Conservation (phyloP, 2,113 vertebrate genomes). For the Nesospiza acunhae region DNA sequence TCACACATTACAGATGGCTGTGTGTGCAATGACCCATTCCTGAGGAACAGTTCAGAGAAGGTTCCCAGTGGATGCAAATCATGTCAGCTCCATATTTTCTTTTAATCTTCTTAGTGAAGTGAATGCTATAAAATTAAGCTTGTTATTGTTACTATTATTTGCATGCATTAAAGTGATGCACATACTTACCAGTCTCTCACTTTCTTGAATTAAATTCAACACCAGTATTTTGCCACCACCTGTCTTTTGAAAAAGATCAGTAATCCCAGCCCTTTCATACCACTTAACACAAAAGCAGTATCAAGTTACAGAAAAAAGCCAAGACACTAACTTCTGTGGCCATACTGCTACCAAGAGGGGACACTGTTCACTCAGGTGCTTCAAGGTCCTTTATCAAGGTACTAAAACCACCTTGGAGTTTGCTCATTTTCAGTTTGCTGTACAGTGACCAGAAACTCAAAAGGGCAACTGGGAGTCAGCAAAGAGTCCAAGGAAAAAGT, state of each 20-base stretch:
- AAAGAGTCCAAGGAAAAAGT: neutral
- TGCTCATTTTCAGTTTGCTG: neutral
- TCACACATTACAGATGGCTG: neutral
- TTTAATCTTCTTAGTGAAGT: constrained; percentile 29
- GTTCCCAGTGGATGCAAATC: neutral
- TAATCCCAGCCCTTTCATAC: neutral
- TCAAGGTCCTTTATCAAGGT: neutral
- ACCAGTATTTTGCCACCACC: constrained; percentile 23
- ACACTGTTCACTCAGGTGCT: neutral
- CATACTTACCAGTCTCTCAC: constrained; percentile 56
- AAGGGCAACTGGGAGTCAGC: neutral
- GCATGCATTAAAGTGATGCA: constrained; percentile 55
- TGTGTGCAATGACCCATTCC: neutral
- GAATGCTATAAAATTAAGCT: constrained; percentile 49
- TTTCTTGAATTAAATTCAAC: constrained; percentile 11
- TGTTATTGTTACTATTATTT: constrained; percentile 7
- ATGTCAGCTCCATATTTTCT: neutral
- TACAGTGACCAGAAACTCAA: neutral
- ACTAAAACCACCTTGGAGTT: neutral
- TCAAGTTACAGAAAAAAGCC: neutral
- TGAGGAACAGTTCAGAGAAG: neutral
- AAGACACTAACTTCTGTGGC: neutral
- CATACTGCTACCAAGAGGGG: neutral
- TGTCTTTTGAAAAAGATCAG: constrained; percentile 27
- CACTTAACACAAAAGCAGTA: neutral